Evolutionary conservation across 2,113 vertebrate genomes (phyloP), one percentile per base, ranked within the genome.

Genomic region (Onychorhynchus coronatus): DNA sequence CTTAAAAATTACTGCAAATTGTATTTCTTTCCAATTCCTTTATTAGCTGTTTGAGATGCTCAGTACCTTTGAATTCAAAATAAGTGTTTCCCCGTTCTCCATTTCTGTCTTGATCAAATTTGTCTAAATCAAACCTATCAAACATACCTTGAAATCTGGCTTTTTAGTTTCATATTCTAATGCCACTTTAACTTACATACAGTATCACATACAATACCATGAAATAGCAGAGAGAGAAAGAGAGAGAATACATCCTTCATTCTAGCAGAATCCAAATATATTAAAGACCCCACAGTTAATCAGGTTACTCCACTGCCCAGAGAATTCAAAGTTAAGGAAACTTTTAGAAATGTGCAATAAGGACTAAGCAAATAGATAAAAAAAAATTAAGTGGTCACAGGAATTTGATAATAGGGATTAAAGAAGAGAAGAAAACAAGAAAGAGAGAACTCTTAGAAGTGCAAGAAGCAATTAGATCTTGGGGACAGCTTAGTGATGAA

Each of bases 1-100:
- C 25, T 95, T 79, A 50, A 95, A 97, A 97, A 97, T 83, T 94
- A 42, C 42, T 93, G 67, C 89, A 97, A 97, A 97, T 91, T 91
- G 9, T 94, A 72, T 97, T 87, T 97, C 67, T 96, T 97, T 19
- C 59, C 39, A 79, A 86, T 91, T 93, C 70, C 76, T 97, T 97
- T 96, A 94, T 95, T 95, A 95, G 73, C 85, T 96, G 63, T 96
- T 97, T 95, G 92, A 97, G 94, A 84, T 91, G 85, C 56, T 80
- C 33, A 53, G 73, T 96, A 94, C 28, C 47, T 97, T 50, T 89
- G 85, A 95, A 97, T 97, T 97, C 37, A 96, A 92, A 96, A 88
- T 74, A 93, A 97, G 50, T 89, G 59, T 46, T 85, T 74, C 5
- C 7, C 5, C 17, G 33, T 95, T 74, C 71, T 52, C 21, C 19